Evolutionary conservation across 2,888 invertebrate genomes (phyloP), one percentile per base, ranked within the genome.

Genomic region (Bugulina stolonifera): DNA sequence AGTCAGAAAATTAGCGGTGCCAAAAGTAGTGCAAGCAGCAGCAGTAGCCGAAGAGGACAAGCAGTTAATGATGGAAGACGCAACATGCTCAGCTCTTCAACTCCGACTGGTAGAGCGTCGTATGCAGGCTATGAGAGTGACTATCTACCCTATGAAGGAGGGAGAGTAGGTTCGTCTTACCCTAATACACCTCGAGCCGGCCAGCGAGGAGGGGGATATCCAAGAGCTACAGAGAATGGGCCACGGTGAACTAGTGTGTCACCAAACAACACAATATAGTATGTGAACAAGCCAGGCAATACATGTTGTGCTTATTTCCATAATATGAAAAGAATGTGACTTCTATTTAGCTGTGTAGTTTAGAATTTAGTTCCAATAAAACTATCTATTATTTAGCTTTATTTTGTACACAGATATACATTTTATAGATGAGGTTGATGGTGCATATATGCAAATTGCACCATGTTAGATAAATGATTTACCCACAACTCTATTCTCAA

Each of bases 51-150:
- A 18, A 18, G 57, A 5, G 2, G 29, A n/a, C 64, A 25, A 3
- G 10, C 32, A 32, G 64, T 32, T 25, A 32, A 27, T 32, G 64
- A 64, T 64, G 64, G 64, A 14, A 27, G 64, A 64, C 2, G 64
- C 2, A 64, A 32, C n/a, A 64, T 64, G 64, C 64, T 64, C 10
- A 64, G 27, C 32, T 64, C 64, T 25, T 14, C 64, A 64, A 64
- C 27, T 14, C 32, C 64, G 32, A 64, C 64, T 25, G 64, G 64
- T 5, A 64, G 64, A 64, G 64, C 64, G 14, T 64, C 64, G n/a
- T 64, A 64, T 64, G 64, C 64, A 29, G 64, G 64, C 22, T 64
- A 64, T 64, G 64, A 64, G 14, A 64, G 32, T 64, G 64, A 64
- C 10, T 64, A 64, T 64, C 3, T 64, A 29, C 64, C 64, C 2